These are phyloP conservation scores for Pseudococcus jackbeardsleyi DNA, from an alignment of 2,888 invertebrate species.

Conservation along the genomic window DNA sequence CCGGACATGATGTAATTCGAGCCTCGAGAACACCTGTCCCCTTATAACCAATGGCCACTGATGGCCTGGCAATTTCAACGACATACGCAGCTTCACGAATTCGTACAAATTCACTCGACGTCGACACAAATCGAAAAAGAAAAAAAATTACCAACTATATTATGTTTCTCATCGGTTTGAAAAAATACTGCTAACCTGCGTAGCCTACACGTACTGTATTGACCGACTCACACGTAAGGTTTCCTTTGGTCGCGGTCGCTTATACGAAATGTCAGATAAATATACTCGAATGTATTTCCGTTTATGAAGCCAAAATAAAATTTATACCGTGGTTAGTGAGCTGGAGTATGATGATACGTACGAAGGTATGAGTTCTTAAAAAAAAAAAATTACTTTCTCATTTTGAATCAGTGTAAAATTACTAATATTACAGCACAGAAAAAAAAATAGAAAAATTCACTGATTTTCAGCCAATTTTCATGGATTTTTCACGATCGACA, in stretches of 20 bases:
- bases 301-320: conserved; percentile 14
- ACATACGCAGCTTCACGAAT: background rate
- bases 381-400: no score
- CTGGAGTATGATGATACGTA: background rate
- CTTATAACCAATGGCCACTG: background rate
- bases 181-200: background rate
- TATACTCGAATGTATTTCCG: conserved; percentile 24
- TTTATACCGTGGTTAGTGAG: background rate
- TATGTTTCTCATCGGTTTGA: background rate
- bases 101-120: conserved; percentile 24
- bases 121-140: background rate
- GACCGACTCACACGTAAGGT: background rate
- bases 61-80: background rate
- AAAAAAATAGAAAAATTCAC: no score
- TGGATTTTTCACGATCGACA: no score
- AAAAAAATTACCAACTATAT: background rate
- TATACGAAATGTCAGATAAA: background rate
- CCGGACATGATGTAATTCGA: conserved; percentile 18
- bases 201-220: background rate
- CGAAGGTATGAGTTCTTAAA: background rate
- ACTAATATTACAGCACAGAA: no score
- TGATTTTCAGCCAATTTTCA: no score
- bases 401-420: no score
- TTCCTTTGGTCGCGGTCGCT: background rate
- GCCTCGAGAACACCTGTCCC: background rate